Base-by-base conservation (phyloP, 2,888 invertebrate species). In the Erebia aethiops region DNA sequence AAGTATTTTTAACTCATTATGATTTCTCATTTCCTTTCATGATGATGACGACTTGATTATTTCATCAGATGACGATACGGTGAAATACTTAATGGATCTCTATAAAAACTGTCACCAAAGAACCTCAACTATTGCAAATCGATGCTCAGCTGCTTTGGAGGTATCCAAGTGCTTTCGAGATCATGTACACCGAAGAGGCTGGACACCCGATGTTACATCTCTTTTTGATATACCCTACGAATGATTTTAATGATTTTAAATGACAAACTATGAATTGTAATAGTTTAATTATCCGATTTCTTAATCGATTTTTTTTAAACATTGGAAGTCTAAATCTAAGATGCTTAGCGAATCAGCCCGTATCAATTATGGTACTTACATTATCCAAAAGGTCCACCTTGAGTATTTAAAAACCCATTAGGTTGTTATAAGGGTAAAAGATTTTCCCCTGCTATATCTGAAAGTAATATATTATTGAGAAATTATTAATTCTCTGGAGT, bases 31-130 rank as follows among this genome's bases (percentile, higher is more conserved):
- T 3, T 11, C 14, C 1, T 49, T 49, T 3, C 49, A 14, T 49
- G 13, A n/a, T n/a, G n/a, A n/a, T n/a, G n/a, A n/a, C n/a, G n/a
- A 49, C 49, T 54, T n/a, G 18, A 26, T 56, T 35, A 2, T 58
- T 52, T 57, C 43, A 56, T 3, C 74, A 87, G 87, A 83, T 70
- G 80, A 81, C 0, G 46, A 52, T n/a, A 78, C 80, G 74, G 74
- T 78, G 0, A 21, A 56, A 4, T 71, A 67, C 5, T 49, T 85
- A 14, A 13, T 78, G 41, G 65, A 77, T 0, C 70, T 75, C 5
- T 75, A 66, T 26, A 52, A 62, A 1, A 54, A 16, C 10, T 75
- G 75, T 62, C 63, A 69, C 7, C 67, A 7, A 35, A 35, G 35
- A 35, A 7, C 35, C 35, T 35, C 35, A 7, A 35, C 35, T n/a